Percentiles rank a stretch among this genome's conserved stretches.
phyloP scores from a whole-genome alignment of 2,888 invertebrate genomes.

The Macaria notata region DNA sequence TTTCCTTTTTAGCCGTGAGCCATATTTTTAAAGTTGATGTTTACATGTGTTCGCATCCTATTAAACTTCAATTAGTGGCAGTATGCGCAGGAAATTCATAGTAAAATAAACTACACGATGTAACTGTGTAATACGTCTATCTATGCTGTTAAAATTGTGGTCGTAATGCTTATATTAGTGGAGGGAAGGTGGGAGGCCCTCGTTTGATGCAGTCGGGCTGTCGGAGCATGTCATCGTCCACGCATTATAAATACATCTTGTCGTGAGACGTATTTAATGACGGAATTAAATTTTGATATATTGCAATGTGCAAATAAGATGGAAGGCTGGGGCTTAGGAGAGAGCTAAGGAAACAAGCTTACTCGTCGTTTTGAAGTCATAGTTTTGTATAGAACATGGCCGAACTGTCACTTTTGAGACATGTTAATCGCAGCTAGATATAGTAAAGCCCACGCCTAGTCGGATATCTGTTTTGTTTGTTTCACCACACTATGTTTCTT shows the following conservation, averaged over 20 bases:
- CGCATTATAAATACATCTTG: slow-evolving; percentile 33
- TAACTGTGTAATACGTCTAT: slow-evolving; percentile 36
- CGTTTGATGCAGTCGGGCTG: slow-evolving; percentile 36
- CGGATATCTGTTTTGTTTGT: no score
- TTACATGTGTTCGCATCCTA: slow-evolving; percentile 38
- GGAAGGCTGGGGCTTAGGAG: slow-evolving; percentile 12
- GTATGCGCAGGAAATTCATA: slow-evolving; percentile 43
- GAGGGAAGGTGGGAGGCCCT: slow-evolving; percentile 34
- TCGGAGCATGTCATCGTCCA: slow-evolving; percentile 38
- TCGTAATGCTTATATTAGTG: slow-evolving; percentile 37
- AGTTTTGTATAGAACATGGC: neutral
- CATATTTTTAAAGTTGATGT: slow-evolving; percentile 18
- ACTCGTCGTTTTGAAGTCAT: no score
- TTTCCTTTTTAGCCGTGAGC: slow-evolving; percentile 16
- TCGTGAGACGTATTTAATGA: slow-evolving; percentile 42
- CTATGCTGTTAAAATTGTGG: slow-evolving; percentile 39
- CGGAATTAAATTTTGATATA: slow-evolving; percentile 35
- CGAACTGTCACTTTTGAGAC: slow-evolving; percentile 1
- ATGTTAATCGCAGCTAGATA: neutral
- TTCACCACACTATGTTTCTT: no score
- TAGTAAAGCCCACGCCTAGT: no score
- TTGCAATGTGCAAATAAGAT: slow-evolving; percentile 33
- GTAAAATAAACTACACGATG: slow-evolving; percentile 41
- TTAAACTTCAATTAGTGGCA: slow-evolving; percentile 46
- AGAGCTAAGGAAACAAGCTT: slow-evolving; percentile 3